These are phyloP conservation scores for Synanthedon myopaeformis DNA, from an alignment of 2,888 invertebrate species.

Conservation along the genomic window DNA sequence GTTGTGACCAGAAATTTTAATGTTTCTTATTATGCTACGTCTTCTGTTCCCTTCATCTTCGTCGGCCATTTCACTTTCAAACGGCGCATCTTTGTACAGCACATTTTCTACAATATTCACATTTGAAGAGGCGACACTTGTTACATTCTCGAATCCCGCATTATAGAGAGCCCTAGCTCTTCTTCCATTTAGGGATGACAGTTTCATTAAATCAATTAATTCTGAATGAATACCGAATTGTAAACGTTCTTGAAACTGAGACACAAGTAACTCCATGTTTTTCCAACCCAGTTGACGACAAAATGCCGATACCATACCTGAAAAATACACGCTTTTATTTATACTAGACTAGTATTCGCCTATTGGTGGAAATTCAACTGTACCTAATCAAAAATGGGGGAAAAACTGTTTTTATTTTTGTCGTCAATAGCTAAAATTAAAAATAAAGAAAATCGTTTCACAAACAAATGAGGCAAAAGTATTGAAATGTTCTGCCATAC, in stretches of 20 bases:
- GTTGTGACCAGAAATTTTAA: conserved; percentile 84
- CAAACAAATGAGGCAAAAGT: no score
- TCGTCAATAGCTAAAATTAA: no score
- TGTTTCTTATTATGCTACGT: conserved; percentile 75
- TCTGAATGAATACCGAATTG: conserved; percentile 95
- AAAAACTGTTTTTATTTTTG: no score
- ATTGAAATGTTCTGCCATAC: no score
- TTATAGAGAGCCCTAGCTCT: conserved; percentile 87
- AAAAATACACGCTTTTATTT: conserved; percentile 10
- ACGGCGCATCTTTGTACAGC: conserved; percentile 83
- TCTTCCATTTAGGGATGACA: conserved; percentile 85
- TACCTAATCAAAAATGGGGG: no score
- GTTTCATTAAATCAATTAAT: conserved; percentile 88
- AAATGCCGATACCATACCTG: conserved; percentile 97
- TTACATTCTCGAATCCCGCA: conserved; percentile 81
- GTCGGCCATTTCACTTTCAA: conserved; percentile 84
- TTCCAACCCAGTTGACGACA: conserved; percentile 93
- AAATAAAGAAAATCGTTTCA: no score
- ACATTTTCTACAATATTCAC: conserved; percentile 78
- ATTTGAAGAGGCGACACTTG: conserved; percentile 82
- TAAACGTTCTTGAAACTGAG: conserved; percentile 93
- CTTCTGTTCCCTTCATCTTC: conserved; percentile 77
- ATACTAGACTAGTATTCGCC: no score
- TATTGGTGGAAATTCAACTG: no score
- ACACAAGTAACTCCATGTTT: conserved; percentile 87